Evolutionary conservation across 1,140 invertebrate genomes (phyloP), one percentile per base, ranked within the genome.

Genomic region (Pseudomyrmex flavicornis): DNA sequence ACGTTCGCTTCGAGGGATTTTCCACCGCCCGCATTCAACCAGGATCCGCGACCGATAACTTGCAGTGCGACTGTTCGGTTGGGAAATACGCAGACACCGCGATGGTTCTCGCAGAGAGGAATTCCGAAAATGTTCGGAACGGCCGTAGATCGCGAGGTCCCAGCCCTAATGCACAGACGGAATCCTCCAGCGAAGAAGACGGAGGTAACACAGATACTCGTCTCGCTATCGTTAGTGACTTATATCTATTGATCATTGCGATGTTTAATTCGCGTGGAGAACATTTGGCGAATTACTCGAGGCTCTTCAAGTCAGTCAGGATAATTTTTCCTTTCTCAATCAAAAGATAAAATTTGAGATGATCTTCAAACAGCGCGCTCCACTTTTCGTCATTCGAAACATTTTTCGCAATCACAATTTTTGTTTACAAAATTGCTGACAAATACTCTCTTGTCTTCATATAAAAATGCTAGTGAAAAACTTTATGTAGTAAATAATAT

Each of bases 101-200:
- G 58, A 98, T 98, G 97, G 97, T 98, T 91, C 95, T 98, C 92
- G 97, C 97, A 12, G 97, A 98, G 93, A 97, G 97, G 95, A 97
- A 97, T 94, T 95, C 95, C 84, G 97, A 97, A 89, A 96, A 96
- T 94, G 96, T 97, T 84, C 95, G 97, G 91, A 98, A 98, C 94
- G 98, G 97, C 63, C 96, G 97, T 87, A 96, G 97, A 94, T 98
- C 97, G 85, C 95, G 97, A 92, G 97, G 97, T 92, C 97, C 97
- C 91, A 98, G 97, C 95, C 98, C 98, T 80, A 98, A 98, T 95
- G 97, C 96, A 85, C 97, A 97, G 90, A 97, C 97, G 65, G 96
- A 97, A 86, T 96, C 96, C 65, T 97, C 96, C 90, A 97, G 96
- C 84, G 97, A 97, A 89, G 97, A 97, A 92, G 97, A 97, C 93